Evolutionary conservation across 2,797 vertebrate species (phyloP), one percentile per base, ranked within the genome.

Genomic region (Pyrocephalus nanus): DNA sequence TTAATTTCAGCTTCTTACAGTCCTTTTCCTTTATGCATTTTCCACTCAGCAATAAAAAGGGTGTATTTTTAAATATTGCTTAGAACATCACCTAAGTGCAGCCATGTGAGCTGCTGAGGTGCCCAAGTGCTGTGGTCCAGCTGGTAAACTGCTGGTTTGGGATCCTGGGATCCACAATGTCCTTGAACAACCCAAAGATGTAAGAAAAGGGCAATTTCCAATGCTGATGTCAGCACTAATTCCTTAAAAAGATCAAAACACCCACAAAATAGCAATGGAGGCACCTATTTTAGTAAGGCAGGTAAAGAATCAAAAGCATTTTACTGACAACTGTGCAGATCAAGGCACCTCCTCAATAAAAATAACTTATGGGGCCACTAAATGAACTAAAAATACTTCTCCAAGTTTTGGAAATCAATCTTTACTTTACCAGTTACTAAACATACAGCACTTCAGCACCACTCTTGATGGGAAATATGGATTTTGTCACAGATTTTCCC

Each of bases 281-380:
- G 50, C 65, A 89, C 32, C 70, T 86, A 47, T 57, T 86, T 87
- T 29, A 79, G 77, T 62, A 29, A 84, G 55, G 57, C 43, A 79
- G 64, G 60, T 82, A 54, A 86, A 80, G 51, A 91, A 92, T 74
- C 72, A 91, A 93, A 95, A 86, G 73, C 74, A 32, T 92, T 88
- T 87, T 57, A 73, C 55, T 53, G 72, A 76, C 45, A 82, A 27
- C 50, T 42, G 15, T 66, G 43, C 38, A 77, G 86, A 85, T 91
- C 74, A 95, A 94, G 61, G 65, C 38, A 91, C 48, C 40, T 51
- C 38, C 67, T 73, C 40, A 48, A 62, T 54, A 45, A 72, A 93
- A 79, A 76, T 80, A 92, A 77, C 36, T 54, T 32, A n/a, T 7
- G 20, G 51, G 55, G 66, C n/a, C 64, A 87, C 67, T n/a, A 82